Evolutionary conservation across 2,888 invertebrate species (phyloP).

Genomic region (Lamellibrachia satsuma): DNA sequence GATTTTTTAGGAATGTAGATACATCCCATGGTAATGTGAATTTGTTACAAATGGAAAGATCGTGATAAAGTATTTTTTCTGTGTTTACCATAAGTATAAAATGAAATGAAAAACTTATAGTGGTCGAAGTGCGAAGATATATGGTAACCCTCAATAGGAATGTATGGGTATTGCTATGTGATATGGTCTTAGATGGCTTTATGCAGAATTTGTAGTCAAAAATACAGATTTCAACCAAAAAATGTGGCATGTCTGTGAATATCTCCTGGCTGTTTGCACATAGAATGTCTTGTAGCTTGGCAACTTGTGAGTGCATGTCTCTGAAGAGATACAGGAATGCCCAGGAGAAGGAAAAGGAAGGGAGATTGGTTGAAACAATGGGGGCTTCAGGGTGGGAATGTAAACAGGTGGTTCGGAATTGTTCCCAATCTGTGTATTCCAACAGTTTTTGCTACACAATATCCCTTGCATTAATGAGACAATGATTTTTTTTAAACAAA

Average conservation of each 20-base stretch:
- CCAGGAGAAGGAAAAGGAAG: neutral
- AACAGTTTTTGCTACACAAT: neutral
- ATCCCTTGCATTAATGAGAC: neutral
- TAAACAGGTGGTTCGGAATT: neutral
- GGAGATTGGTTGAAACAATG: neutral
- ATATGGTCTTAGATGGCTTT: too few relatives aligned
- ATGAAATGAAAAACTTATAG: too few relatives aligned
- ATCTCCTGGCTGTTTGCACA: neutral
- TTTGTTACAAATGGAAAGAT: too few relatives aligned
- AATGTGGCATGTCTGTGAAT: neutral
- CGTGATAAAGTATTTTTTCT: too few relatives aligned
- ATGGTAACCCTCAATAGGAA: too few relatives aligned
- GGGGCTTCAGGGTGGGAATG: neutral
- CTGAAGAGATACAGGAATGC: neutral
- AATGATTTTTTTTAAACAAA: neutral
- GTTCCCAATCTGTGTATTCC: neutral
- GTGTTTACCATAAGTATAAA: too few relatives aligned
- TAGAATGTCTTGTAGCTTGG: neutral
- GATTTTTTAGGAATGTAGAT: too few relatives aligned
- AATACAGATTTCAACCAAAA: neutral
- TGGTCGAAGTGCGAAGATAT: too few relatives aligned
- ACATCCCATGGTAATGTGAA: too few relatives aligned
- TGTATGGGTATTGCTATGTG: too few relatives aligned
- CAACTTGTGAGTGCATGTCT: neutral
- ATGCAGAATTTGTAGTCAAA: neutral